Conservation (phyloP, 1,140 invertebrate genomes). For the Drosophila ironensis region DNA sequence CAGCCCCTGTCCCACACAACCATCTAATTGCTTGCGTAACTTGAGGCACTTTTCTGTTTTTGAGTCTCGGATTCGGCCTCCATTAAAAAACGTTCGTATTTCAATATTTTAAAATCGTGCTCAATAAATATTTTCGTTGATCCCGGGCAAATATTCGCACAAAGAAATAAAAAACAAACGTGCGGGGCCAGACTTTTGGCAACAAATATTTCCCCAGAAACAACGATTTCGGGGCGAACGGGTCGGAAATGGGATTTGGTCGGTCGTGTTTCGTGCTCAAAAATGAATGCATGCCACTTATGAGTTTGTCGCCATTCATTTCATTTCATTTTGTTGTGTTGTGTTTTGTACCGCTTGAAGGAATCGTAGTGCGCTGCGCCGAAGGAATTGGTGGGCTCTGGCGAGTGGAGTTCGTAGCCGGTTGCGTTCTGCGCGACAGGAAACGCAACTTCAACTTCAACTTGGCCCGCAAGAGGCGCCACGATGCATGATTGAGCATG, state of each 20-base stretch:
- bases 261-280: conserved; percentile 36
- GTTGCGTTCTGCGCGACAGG: conserved; percentile 36
- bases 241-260: conserved; percentile 10
- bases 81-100: conserved; percentile 66
- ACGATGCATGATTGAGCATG: conserved; percentile 76
- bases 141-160: conserved; percentile 47
- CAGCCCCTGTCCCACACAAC: conserved; percentile 12
- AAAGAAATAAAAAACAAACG: conserved; percentile 47
- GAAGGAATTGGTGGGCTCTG: background rate
- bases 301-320: conserved; percentile 69
- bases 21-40: conserved; percentile 78
- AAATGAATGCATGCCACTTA: conserved; percentile 77
- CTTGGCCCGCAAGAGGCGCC: conserved; percentile 54
- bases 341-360: conserved; percentile 10
- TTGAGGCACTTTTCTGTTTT: conserved; percentile 35
- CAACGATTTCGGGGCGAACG: conserved; percentile 48
- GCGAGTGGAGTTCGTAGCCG: background rate
- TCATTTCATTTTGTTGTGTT: conserved; percentile 41
- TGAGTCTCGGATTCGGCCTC: background rate
- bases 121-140: conserved; percentile 74
- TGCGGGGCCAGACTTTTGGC: conserved; percentile 60
- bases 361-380: background rate
- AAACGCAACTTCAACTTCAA: conserved; percentile 61
- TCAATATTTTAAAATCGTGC: conserved; percentile 77
- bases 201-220: conserved; percentile 43